phyloP scores from a whole-genome alignment of 2,888 invertebrate species.

The Caenorhabditis drosophilae region DNA sequence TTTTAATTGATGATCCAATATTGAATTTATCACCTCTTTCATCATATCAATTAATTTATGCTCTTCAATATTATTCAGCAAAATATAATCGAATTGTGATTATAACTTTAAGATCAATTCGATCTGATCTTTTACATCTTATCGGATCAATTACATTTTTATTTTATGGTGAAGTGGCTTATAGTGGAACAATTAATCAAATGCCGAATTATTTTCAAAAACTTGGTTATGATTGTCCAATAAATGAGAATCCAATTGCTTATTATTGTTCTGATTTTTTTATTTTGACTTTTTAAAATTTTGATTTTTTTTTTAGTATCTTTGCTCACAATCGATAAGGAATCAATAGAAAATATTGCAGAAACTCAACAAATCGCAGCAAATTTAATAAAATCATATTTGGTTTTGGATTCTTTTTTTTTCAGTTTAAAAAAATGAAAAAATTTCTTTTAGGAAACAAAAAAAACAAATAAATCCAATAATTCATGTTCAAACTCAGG shows the following conservation, averaged over 20 bases:
- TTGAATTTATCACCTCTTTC: conserved; percentile 92
- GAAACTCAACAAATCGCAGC: conserved; percentile 79
- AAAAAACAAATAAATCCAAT: background rate
- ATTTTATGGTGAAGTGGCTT: conserved; percentile 82
- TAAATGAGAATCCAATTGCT: conserved; percentile 95
- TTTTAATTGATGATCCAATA: conserved; percentile 82
- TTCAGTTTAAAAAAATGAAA: background rate
- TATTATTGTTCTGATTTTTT: conserved; percentile 79
- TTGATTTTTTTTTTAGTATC: conserved; percentile 74
- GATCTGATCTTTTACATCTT: conserved; percentile 93
- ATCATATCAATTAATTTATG: conserved; percentile 91
- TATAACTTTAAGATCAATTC: conserved; percentile 88
- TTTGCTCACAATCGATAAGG: conserved; percentile 79
- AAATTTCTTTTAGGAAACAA: too few relatives aligned
- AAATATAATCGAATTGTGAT: conserved; percentile 88
- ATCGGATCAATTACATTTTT: conserved; percentile 88
- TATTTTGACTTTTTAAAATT: background rate
- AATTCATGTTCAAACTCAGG: too few relatives aligned
- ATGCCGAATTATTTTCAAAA: conserved; percentile 92
- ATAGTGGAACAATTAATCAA: conserved; percentile 78
- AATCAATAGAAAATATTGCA: conserved; percentile 86
- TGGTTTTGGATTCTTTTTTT: background rate
- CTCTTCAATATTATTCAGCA: conserved; percentile 84
- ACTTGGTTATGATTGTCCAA: conserved; percentile 94
- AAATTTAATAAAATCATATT: background rate